Evolutionary conservation across 2,888 invertebrate species (phyloP), one percentile per base, ranked within the genome.

Genomic region (Eledona agricola): DNA sequence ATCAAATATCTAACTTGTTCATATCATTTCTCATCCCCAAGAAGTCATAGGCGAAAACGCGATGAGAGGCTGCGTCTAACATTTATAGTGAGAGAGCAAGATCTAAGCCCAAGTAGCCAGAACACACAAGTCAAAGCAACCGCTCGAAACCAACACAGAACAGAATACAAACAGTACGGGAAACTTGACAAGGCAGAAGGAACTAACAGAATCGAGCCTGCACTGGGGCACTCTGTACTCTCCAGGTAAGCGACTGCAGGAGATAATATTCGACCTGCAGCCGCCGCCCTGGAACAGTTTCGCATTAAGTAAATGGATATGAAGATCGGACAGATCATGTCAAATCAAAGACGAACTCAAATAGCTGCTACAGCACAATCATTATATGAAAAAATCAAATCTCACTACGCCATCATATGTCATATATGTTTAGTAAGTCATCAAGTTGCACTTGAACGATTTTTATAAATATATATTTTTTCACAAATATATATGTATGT

Each of bases 331-430:
- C 65, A 70, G 66, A 70, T 68, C 67, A 72, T 69, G 63, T 69
- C 69, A 71, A 64, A 67, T 65, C 64, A 64, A 65, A 64, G 67
- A 69, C 67, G 67, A 71, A 70, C 62, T 66, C 42, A 47, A 52
- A 47, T 50, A 60, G 51, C 71, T 69, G 66, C 72, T 72, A 72
- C 72, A 71, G 72, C 72, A 72, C 72, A 72, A 72, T 72, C 72
- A 73, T 69, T 70, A 69, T 68, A 70, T 68, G 67, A 65, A 64
- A 59, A 60, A 65, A 63, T 47, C 55, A 64, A 67, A 63, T 69
- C 67, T 63, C 66, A 66, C 70, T 71, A 72, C 72, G 72, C 70
- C 72, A 73, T 72, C 71, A 71, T 72, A 70, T 70, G 68, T 70
- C 70, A 70, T 69, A n/a, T n/a, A 64, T 66, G 49, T 58, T 38